Base-by-base conservation (phyloP, 1,140 invertebrate species). In the Chionoecetes opilio region DNA sequence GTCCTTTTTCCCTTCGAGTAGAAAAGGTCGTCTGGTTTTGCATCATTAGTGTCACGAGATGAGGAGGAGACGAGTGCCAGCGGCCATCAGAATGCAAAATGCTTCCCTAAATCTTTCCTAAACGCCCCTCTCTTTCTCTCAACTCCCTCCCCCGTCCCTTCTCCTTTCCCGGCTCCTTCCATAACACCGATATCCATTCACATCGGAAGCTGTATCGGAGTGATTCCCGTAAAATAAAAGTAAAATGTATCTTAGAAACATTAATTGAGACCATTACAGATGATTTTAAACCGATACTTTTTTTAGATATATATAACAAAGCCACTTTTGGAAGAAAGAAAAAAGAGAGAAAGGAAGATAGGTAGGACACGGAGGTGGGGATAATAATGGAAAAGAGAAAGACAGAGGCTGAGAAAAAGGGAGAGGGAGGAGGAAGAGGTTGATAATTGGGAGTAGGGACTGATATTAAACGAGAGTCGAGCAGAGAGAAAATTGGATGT, bases 11-110 rank as follows among this genome's bases (percentile, higher is more conserved):
- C 82, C 82, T 31, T 26, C 11, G 29, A 84, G 14, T 31, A 21
- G 38, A 84, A 86, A 53, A 93, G 84, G 92, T 93, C 82, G 92
- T 5, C 11, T 82, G 41, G 92, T 86, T 53, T 86, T 46, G 92
- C 82, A 86, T 86, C 92, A 86, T 93, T 93, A 93, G 82, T 86
- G 92, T 93, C 92, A 93, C 31, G 35, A 86, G 92, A 93, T 93
- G 92, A 93, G 84, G 82, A 82, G 84, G 92, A 34, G 53, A 34
- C n/a, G 63, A 26, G 31, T 75, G 53, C 89, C 89, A 17, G 46
- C 31, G 89, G 89, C 46, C 89, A 91, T 91, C 89, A 91, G 31
- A 91, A 91, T 91, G 89, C 89, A 91, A 91, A 91, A 91, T 91
- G 46, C 89, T 91, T 63, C 89, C 34, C 89, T 91, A 91, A 91